A percentile compares a stretch with the other conserved stretches of the same genome.
These are phyloP conservation scores for Odocoileus hemionus DNA, from an alignment of 2,113 vertebrate species.

Conservation along the genomic window DNA sequence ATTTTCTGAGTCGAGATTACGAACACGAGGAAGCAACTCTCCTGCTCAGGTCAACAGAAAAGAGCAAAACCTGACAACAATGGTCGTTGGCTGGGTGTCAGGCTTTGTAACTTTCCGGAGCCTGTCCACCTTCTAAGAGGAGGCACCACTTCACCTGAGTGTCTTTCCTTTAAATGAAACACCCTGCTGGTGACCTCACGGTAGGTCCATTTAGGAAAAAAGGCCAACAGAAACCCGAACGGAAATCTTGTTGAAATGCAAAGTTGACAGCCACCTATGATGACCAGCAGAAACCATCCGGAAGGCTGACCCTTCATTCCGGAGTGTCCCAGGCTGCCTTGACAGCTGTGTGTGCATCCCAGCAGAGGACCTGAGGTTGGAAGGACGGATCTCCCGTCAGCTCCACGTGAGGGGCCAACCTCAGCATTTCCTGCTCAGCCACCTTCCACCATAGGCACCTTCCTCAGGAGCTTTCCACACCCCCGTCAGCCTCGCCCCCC, in stretches of 20 bases:
- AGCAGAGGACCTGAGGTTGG: not conserved
- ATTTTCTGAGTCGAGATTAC: not conserved
- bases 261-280: not conserved
- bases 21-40: no score
- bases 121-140: not conserved
- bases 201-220: not conserved
- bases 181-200: not conserved
- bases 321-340: not conserved
- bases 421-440: not conserved
- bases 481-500: not conserved
- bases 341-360: no score
- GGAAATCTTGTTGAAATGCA: not conserved
- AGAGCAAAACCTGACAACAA: not conserved
- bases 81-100: not conserved
- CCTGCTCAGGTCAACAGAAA: not conserved
- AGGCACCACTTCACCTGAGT: not conserved
- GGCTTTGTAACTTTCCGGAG: not conserved
- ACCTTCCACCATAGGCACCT: not conserved
- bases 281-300: not conserved
- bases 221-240: not conserved
- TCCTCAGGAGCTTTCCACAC: not conserved
- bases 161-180: not conserved
- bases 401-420: not conserved
- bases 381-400: not conserved
- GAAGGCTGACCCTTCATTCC: rapidly evolving